phyloP scores from a whole-genome alignment of 2,888 invertebrate genomes.

The Idaea biselata region DNA sequence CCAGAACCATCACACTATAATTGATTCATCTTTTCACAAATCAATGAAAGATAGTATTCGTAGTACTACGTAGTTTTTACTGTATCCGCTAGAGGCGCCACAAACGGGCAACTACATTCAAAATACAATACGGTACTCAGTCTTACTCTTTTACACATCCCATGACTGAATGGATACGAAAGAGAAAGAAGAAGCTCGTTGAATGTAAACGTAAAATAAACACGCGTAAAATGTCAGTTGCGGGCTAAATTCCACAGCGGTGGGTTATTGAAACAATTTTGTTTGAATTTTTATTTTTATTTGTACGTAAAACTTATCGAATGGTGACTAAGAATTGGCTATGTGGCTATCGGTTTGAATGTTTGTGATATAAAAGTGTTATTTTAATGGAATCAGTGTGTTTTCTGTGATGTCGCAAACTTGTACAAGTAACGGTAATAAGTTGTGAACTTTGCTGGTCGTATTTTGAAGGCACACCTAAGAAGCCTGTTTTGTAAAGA shows the following conservation, averaged over 20 bases:
- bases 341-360: constrained; percentile 17
- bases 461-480: constrained; percentile 65
- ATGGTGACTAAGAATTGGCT: constrained; percentile 5
- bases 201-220: constrained; percentile 64
- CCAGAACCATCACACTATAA: background rate
- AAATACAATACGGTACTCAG: constrained; percentile 22
- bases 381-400: background rate
- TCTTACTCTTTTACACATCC: constrained; percentile 32
- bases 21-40: background rate
- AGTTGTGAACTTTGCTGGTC: constrained; percentile 52
- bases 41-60: constrained; percentile 29
- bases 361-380: background rate
- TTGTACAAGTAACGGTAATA: constrained; percentile 33
- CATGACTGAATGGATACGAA: constrained; percentile 23
- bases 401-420: constrained; percentile 30
- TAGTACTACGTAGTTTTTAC: constrained; percentile 25
- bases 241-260: constrained; percentile 55
- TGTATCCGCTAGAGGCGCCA: constrained; percentile 26
- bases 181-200: constrained; percentile 41
- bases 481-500: constrained; percentile 52
- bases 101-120: constrained; percentile 31
- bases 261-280: constrained; percentile 30
- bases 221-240: constrained; percentile 63
- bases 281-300: constrained; percentile 13
- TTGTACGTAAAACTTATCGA: constrained; percentile 13